These are phyloP conservation scores for Hypomecis atomaria DNA, from an alignment of 2,888 invertebrate species.

Conservation along the genomic window DNA sequence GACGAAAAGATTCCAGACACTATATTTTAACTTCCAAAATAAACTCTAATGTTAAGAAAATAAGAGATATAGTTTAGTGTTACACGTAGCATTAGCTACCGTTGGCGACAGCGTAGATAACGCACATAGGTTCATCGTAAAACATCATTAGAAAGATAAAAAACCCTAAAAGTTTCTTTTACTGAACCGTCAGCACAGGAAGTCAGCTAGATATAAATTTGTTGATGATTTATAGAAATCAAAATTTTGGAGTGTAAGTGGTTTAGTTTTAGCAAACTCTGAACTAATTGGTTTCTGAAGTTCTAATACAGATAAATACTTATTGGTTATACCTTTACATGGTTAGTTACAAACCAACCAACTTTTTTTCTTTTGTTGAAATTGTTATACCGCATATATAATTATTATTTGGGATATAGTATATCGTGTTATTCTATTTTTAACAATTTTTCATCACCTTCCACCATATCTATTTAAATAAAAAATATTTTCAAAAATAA, in stretches of 20 bases:
- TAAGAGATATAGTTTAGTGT: slow-evolving; percentile 49
- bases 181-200: slow-evolving; percentile 66
- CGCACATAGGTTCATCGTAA: slow-evolving; percentile 72
- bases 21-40: slow-evolving; percentile 45
- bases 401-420: no score
- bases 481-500: no score
- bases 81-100: slow-evolving; percentile 65
- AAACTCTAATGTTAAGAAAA: slow-evolving; percentile 47
- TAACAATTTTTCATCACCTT: no score
- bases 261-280: no score
- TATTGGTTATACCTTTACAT: no score
- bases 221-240: slow-evolving; percentile 27
- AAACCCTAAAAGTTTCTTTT: slow-evolving; percentile 72
- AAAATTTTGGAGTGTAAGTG: slow-evolving; percentile 4
- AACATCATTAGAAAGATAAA: slow-evolving; percentile 84
- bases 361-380: no score
- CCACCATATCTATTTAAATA: no score
- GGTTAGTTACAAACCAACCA: no score
- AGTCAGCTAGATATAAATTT: slow-evolving; percentile 39
- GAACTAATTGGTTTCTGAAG: no score
- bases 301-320: no score
- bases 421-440: no score
- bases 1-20: slow-evolving; percentile 53
- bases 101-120: slow-evolving; percentile 76
- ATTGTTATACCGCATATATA: no score